These are phyloP conservation scores for Brachyptera risi DNA, from an alignment of 2,888 invertebrate genomes.

Conservation along the genomic window DNA sequence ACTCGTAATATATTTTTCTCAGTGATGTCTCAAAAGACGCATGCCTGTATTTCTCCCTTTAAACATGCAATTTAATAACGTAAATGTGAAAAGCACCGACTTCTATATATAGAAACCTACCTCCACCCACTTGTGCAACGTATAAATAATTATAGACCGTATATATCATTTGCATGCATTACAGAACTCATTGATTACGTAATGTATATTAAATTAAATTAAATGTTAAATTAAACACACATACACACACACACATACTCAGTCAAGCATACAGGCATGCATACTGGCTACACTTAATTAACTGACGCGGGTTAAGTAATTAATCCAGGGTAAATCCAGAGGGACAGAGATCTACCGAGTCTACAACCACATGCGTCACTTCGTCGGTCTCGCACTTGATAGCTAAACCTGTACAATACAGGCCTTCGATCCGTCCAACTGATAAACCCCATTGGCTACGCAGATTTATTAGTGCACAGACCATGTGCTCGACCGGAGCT, in stretches of 20 bases:
- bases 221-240: neutral
- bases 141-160: neutral
- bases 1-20: conserved; percentile 7
- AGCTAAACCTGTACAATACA: too few relatives aligned
- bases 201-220: neutral
- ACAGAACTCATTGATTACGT: neutral
- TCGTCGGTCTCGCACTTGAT: too few relatives aligned
- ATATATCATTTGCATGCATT: neutral
- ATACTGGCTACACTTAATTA: conserved; percentile 22
- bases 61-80: conserved; percentile 9
- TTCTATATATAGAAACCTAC: too few relatives aligned
- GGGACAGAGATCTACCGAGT: too few relatives aligned
- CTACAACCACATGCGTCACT: too few relatives aligned
- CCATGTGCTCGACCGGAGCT: too few relatives aligned
- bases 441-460: too few relatives aligned
- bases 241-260: neutral
- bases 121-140: too few relatives aligned
- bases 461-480: too few relatives aligned
- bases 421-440: too few relatives aligned
- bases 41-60: conserved; percentile 8
- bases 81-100: too few relatives aligned
- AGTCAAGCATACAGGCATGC: neutral
- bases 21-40: too few relatives aligned
- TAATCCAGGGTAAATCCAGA: conserved; percentile 15
- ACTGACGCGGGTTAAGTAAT: conserved; percentile 18